These are phyloP conservation scores for Mesorhabditis sp. DNA, from an alignment of 2,888 invertebrate genomes.

Conservation along the genomic window DNA sequence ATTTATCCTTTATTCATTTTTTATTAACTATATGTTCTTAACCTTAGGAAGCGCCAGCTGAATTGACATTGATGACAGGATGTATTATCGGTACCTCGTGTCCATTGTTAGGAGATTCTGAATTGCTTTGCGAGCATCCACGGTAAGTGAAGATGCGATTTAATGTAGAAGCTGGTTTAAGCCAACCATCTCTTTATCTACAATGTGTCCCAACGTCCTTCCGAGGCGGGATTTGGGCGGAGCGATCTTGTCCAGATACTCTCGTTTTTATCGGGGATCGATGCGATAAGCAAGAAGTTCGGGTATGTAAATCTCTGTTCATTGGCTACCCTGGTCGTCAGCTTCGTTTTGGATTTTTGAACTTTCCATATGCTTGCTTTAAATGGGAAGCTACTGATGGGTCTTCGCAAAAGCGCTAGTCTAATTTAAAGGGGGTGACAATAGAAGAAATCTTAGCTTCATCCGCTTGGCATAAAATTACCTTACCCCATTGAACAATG, in stretches of 20 bases:
- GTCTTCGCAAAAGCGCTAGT: too few species aligned
- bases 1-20: background rate
- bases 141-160: background rate
- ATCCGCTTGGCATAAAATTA: too few species aligned
- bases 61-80: constrained; percentile 1
- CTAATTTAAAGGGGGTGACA: too few species aligned
- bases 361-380: background rate
- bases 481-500: too few species aligned
- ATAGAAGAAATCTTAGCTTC: too few species aligned
- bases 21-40: background rate
- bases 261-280: constrained; percentile 25
- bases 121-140: constrained; percentile 1
- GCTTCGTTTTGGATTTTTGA: background rate
- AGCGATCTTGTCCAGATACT: constrained; percentile 29
- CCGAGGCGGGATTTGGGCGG: constrained; percentile 30
- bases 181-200: constrained; percentile 25
- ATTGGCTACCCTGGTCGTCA: too few species aligned
- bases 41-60: background rate
- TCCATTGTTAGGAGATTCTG: background rate
- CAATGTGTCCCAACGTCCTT: constrained; percentile 35
- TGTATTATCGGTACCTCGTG: constrained; percentile 2
- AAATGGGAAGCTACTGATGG: too few species aligned
- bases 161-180: constrained; percentile 8
- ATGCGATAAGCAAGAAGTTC: constrained; percentile 25
- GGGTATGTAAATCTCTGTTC: background rate